Evolutionary conservation across 2,888 invertebrate genomes (phyloP), one percentile per base, ranked within the genome.

Genomic region (Aspidiotus rigidus): DNA sequence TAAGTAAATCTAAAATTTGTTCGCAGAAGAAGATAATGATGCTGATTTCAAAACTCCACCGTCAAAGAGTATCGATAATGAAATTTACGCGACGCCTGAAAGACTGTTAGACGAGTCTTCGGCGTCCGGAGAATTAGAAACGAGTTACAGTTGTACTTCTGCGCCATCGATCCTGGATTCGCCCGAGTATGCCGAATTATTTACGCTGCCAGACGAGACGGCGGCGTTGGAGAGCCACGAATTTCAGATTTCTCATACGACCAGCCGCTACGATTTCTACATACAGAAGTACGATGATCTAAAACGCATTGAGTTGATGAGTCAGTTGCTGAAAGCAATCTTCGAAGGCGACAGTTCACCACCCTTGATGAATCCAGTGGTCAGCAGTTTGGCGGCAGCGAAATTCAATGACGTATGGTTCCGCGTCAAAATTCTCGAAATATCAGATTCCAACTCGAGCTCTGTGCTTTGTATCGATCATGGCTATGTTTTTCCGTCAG

Each of bases 381-480:
- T 53, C 28, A 39, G 63, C 39, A n/a, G 39, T 49, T 16, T 63
- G 53, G 41, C 16, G 13, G 40, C 28, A 7, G 53, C 53, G 11
- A 28, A 15, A 13, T 28, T 44, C 2, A 6, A 17, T 7, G 53
- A 53, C 53, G 10, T 13, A 7, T 63, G 17, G 53, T 13, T 9
- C n/a, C 17, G 63, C 15, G 63, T 39, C 7, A 40, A 28, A 28
- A 28, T 54, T 7, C 10, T 53, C 2, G 49, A 63, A 7, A 16
- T 17, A n/a, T 17, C 49, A 16, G 16, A 41, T 3, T 54, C 11
- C 17, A 11, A 7, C 17, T 11, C 13, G 9, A 53, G 15, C 13
- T 7, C 10, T 2, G 49, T 63, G 53, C 53, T 53, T 17, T 63
- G 63, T 11, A 7, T 63, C 13, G 63, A 63, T 54, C 53, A 63